These are phyloP conservation scores for Willisornis vidua DNA, from an alignment of 2,113 vertebrate genomes.

Conservation along the genomic window DNA sequence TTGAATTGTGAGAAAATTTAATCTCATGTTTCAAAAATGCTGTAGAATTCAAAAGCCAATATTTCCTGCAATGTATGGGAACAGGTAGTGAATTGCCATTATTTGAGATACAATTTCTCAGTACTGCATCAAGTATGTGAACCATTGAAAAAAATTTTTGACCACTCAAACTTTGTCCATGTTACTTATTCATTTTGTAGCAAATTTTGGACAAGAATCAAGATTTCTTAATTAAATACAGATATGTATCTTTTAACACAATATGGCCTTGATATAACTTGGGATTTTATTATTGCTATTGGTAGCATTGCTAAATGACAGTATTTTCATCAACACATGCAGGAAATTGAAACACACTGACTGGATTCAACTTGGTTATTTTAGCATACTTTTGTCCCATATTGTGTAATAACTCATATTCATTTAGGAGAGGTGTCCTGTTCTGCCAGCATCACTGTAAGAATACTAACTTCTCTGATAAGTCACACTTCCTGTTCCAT, in stretches of 20 bases:
- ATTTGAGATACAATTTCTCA: background rate
- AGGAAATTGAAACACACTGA: background rate
- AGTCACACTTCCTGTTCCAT: background rate
- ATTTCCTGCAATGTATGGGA: background rate
- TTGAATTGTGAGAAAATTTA: background rate
- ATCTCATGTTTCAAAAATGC: background rate
- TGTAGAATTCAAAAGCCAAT: background rate
- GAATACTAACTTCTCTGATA: background rate
- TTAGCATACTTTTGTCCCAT: background rate
- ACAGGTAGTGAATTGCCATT: background rate
- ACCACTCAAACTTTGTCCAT: background rate
- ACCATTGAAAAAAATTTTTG: background rate
- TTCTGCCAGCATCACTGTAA: background rate
- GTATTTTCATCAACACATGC: background rate
- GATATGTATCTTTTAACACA: background rate
- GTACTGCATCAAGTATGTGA: background rate
- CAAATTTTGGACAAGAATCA: background rate
- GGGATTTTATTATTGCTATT: background rate
- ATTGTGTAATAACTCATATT: background rate
- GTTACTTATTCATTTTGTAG: background rate
- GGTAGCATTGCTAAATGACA: background rate
- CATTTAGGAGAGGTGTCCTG: background rate
- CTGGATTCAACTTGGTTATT: background rate
- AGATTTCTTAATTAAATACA: background rate
- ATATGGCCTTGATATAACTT: background rate